Evolutionary conservation across 2,888 invertebrate species (phyloP).

Genomic region (Campaea margaritaria): DNA sequence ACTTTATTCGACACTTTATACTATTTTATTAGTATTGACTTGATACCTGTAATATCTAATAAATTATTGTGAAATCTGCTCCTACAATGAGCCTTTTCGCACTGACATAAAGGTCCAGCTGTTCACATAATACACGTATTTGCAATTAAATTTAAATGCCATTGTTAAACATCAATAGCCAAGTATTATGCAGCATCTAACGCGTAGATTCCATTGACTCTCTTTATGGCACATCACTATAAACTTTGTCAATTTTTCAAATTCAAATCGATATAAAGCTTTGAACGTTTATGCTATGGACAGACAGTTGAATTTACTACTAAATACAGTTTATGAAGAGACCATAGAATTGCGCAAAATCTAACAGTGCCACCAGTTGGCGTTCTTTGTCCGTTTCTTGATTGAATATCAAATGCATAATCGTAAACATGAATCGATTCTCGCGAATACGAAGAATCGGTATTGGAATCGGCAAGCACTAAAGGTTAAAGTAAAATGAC

Average conservation of each 20-base stretch:
- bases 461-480: slow-evolving; percentile 65
- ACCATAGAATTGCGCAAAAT: slow-evolving; percentile 39
- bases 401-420: slow-evolving; percentile 76
- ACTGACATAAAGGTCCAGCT: slow-evolving; percentile 33
- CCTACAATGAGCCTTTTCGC: slow-evolving; percentile 32
- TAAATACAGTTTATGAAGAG: slow-evolving; percentile 11
- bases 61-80: slow-evolving; percentile 28
- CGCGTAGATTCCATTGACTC: slow-evolving; percentile 55
- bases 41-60: slow-evolving; percentile 28
- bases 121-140: slow-evolving; percentile 49
- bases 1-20: slow-evolving; percentile 21
- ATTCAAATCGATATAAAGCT: slow-evolving; percentile 12
- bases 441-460: slow-evolving; percentile 66
- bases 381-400: slow-evolving; percentile 68
- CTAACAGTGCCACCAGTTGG: slow-evolving; percentile 52
- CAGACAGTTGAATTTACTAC: slow-evolving; percentile 29
- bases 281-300: slow-evolving; percentile 15
- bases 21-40: slow-evolving; percentile 16
- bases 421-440: slow-evolving; percentile 77
- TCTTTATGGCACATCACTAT: slow-evolving; percentile 59
- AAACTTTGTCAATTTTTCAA: slow-evolving; percentile 41
- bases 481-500: slow-evolving; percentile 48
- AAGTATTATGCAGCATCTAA: slow-evolving; percentile 55
- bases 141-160: slow-evolving; percentile 59
- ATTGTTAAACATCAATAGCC: slow-evolving; percentile 54